phyloP scores from a whole-genome alignment of 2,113 vertebrate species.

The Macquaria australasica region DNA sequence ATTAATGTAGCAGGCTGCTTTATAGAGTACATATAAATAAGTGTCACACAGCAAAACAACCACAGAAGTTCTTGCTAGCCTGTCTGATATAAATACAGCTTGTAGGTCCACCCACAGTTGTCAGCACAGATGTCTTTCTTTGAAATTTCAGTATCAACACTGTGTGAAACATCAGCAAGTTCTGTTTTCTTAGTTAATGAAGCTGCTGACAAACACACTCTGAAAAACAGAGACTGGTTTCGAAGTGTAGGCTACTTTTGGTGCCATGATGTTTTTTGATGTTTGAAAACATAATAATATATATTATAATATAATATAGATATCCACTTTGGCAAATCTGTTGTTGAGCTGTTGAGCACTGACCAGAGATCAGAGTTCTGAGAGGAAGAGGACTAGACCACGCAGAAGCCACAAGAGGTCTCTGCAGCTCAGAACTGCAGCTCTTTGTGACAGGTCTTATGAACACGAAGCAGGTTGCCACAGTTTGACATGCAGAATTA shows the following conservation, averaged over 20 bases:
- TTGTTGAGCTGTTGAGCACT: neutral
- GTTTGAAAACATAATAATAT: no score
- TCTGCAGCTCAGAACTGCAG: constrained; percentile 37
- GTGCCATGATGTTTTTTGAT: neutral
- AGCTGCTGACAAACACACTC: neutral
- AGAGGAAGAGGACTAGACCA: neutral
- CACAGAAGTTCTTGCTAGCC: neutral
- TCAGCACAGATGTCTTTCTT: neutral
- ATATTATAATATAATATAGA: no score
- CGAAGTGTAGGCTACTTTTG: neutral
- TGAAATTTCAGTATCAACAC: neutral
- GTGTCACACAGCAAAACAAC: neutral
- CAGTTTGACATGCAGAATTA: constrained; percentile 32
- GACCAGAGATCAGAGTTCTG: neutral
- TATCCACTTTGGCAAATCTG: neutral
- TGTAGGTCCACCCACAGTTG: neutral
- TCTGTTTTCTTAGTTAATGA: neutral
- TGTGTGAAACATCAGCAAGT: neutral
- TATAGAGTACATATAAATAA: neutral
- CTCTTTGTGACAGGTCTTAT: neutral
- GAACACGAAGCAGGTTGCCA: constrained; percentile 29
- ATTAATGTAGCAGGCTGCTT: no score
- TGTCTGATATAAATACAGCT: neutral
- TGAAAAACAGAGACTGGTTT: neutral
- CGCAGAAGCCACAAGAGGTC: constrained; percentile 64